Percentiles rank a stretch among this genome's conserved stretches.
Evolutionary conservation across 1,140 invertebrate species (phyloP).

Genomic region (Orchesella cincta): DNA sequence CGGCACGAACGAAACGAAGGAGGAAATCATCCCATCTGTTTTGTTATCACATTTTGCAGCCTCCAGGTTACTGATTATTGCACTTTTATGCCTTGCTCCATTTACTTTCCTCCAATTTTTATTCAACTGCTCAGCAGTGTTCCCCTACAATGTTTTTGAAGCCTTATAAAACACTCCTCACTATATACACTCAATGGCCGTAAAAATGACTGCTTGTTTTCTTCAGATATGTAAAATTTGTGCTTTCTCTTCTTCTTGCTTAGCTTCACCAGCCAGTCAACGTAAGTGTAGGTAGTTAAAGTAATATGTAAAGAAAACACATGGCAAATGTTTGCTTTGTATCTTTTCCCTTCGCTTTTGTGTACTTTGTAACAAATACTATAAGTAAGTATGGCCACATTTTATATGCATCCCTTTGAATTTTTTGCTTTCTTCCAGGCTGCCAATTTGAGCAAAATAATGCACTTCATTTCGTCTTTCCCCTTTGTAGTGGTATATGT

Average conservation of each 20-base stretch:
- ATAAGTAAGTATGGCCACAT: no score
- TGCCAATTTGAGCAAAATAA: no score
- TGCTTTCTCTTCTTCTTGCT: no score
- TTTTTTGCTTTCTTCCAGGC: no score
- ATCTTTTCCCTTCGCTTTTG: no score
- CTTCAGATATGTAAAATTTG: background rate
- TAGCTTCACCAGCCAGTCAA: no score
- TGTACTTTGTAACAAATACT: no score
- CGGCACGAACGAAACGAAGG: background rate
- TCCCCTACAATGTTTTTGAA: background rate
- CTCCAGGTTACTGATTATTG: slow-evolving; percentile 28
- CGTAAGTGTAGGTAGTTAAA: no score
- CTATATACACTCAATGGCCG: background rate
- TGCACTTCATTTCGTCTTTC: background rate
- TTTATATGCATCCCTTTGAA: no score
- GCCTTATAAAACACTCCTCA: background rate
- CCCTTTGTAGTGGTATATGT: no score
- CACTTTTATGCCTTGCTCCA: slow-evolving; percentile 21
- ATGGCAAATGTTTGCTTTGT: no score
- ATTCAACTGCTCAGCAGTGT: slow-evolving; percentile 16
- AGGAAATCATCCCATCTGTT: slow-evolving; percentile 21
- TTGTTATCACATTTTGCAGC: slow-evolving; percentile 27
- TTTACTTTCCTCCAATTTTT: slow-evolving; percentile 9
- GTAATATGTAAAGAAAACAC: no score
- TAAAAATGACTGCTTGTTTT: background rate